A percentile compares a stretch with the other conserved stretches of the same genome.
phyloP scores from a whole-genome alignment of 2,797 vertebrate species.

The Clamator glandarius region DNA sequence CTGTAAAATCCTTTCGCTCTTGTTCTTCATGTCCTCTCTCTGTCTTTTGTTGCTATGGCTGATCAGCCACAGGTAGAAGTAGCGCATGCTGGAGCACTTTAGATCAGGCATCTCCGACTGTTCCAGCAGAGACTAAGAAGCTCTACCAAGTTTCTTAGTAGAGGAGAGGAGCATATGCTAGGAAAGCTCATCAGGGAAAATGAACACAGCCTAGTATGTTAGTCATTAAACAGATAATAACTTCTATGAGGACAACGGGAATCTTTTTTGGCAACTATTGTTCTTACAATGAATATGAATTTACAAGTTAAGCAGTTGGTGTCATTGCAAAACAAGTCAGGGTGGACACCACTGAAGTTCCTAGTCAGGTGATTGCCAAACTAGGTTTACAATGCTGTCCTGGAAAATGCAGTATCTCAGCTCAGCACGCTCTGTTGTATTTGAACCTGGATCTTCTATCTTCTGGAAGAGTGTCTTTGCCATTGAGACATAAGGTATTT shows the following conservation, averaged over 20 bases:
- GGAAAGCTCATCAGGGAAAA: neutral
- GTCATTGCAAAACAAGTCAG: neutral
- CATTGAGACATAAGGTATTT: neutral
- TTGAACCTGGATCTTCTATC: neutral
- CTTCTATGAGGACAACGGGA: neutral
- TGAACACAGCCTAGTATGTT: accelerated
- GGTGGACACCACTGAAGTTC: neutral
- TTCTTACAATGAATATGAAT: neutral
- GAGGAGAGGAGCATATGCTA: neutral
- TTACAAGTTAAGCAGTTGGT: neutral
- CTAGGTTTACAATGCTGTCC: neutral
- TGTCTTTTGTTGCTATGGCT: neutral
- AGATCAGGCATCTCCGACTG: neutral
- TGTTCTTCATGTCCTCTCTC: neutral
- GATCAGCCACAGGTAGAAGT: neutral
- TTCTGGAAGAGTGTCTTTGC: neutral
- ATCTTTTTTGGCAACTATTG: neutral
- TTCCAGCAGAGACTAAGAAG: neutral
- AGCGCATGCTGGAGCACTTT: neutral
- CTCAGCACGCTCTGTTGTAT: neutral
- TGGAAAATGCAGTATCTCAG: neutral
- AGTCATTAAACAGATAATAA: neutral
- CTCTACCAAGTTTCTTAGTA: neutral
- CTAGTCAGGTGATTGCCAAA: neutral
- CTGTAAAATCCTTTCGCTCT: neutral